Evolutionary conservation across 2,888 invertebrate genomes (phyloP), one percentile per base, ranked within the genome.

Genomic region (Euplagia quadripunctaria): DNA sequence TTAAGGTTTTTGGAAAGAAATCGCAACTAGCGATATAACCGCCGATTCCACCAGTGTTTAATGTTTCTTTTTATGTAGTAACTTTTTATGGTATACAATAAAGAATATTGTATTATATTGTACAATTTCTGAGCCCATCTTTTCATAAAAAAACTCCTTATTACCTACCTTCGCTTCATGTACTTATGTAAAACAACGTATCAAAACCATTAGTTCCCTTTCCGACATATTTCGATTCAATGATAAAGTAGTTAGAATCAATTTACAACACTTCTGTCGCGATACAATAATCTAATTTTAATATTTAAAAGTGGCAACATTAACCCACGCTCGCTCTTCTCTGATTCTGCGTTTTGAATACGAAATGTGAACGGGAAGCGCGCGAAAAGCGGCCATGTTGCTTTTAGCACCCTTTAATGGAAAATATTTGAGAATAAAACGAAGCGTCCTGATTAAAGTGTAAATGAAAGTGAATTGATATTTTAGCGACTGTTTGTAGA

Each of bases 371-470:
- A 88, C 87, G 89, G 87, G 89, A 89, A 91, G 83, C 86, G 89
- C 87, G 87, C 89, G 88, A 89, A 91, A 89, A 89, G 89, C 91
- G 83, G 93, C 94, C 94, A 94, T 94, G 80, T 93, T 94, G 94
- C 93, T 94, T 93, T 94, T 93, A 94, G 89, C 92, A 92, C 92
- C 94, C 94, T 94, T 94, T 95, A 94, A 93, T 91, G 90, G 90
- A 90, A 88, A 90, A 87, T 88, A 85, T 88, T 87, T 80, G 86
- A 84, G 89, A 91, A 90, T 91, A 91, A 92, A 92, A 91, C 90
- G 86, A 89, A 89, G 85, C 87, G 82, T 78, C 85, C 89, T 90
- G 90, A 93, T 93, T 93, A 92, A 92, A 90, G 92, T 92, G 93
- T 89, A 93, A 93, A 94, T 94, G 89, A 92, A 83, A 90, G 86